These are phyloP conservation scores for Scartelaos histophorus DNA, from an alignment of 2,113 vertebrate species.

Conservation along the genomic window DNA sequence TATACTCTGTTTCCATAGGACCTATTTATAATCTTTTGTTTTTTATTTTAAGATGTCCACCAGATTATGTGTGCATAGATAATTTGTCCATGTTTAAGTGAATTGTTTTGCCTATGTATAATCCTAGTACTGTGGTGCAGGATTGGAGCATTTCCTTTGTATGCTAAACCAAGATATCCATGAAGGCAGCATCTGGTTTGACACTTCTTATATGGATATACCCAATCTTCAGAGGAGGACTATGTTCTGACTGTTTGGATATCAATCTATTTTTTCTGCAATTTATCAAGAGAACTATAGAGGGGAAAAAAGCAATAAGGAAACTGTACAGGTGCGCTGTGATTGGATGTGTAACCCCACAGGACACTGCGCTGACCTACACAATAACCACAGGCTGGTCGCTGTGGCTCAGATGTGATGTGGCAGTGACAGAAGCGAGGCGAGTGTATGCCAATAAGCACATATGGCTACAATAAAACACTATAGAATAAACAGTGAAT, in stretches of 20 bases:
- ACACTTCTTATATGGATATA: constrained; percentile 53
- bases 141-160: constrained; percentile 48
- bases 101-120: constrained; percentile 59
- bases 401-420: constrained; percentile 43
- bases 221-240: constrained; percentile 54
- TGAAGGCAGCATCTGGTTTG: constrained; percentile 47
- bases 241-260: constrained; percentile 68
- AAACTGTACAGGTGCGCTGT: constrained; percentile 60
- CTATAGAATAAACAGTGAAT: constrained; percentile 74
- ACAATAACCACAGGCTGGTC: constrained; percentile 27
- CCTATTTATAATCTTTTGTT: constrained; percentile 73
- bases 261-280: constrained; percentile 69
- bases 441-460: constrained; percentile 74
- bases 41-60: constrained; percentile 71
- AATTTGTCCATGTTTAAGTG: constrained; percentile 56
- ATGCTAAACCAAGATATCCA: constrained; percentile 48
- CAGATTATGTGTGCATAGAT: constrained; percentile 64
- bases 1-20: constrained; percentile 67
- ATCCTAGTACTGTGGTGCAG: constrained; percentile 47
- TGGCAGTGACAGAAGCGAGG: constrained; percentile 39
- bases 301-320: constrained; percentile 75
- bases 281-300: constrained; percentile 58
- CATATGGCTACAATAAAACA: constrained; percentile 75
- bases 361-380: constrained; percentile 49
- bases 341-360: constrained; percentile 33